Evolutionary conservation across 2,797 vertebrate species (phyloP).

Genomic region (Dermochelys coriacea): DNA sequence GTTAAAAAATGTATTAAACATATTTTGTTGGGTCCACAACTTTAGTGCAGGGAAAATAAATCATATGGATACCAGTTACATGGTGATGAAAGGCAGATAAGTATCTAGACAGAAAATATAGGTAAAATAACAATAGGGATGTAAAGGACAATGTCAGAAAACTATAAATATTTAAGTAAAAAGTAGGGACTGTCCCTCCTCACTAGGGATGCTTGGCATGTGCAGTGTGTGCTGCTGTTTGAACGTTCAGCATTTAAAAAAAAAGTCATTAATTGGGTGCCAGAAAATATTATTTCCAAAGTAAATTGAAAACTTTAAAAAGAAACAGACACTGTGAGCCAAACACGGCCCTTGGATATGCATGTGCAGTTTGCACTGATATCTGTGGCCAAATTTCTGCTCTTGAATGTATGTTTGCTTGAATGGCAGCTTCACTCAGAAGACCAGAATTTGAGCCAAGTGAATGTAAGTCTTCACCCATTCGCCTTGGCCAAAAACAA

Average conservation of each 20-base stretch:
- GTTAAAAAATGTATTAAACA: neutral
- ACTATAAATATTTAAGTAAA: conserved; percentile 37
- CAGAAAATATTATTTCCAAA: conserved; percentile 70
- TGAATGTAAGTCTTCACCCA: neutral
- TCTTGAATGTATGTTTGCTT: neutral
- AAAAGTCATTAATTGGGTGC: conserved; percentile 67
- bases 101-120: conserved; percentile 20
- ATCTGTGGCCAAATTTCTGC: rapidly evolving
- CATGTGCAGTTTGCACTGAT: neutral
- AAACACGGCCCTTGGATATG: conserved; percentile 8
- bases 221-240: conserved; percentile 26
- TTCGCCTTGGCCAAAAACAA: neutral
- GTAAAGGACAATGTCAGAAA: conserved; percentile 16
- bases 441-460: rapidly evolving
- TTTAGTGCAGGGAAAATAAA: neutral
- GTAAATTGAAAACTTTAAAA: conserved; percentile 34
- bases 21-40: neutral
- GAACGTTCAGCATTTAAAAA: conserved; percentile 55
- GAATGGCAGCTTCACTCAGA: neutral
- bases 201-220: neutral
- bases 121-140: conserved; percentile 32
- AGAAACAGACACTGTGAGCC: neutral
- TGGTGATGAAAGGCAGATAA: neutral
- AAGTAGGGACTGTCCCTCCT: conserved; percentile 10
- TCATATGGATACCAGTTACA: neutral